Evolutionary conservation across 2,888 invertebrate genomes (phyloP).

Genomic region (Caenorhabditis doughertyi): DNA sequence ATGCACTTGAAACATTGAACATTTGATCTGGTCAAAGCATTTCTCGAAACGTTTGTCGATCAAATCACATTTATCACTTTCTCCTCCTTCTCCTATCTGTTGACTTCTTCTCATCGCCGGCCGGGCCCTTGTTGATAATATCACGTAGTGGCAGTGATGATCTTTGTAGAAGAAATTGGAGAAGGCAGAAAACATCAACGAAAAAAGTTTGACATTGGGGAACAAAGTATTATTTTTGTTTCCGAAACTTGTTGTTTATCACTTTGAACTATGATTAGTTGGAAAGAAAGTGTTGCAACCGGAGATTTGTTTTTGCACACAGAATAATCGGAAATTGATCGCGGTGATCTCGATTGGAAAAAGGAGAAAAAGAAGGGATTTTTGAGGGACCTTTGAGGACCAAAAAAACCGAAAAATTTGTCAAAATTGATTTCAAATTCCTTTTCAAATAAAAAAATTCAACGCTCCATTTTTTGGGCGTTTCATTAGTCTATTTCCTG

Average conservation of each 20-base stretch:
- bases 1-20: slow-evolving; percentile 14
- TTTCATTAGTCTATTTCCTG: too few species aligned
- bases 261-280: slow-evolving; percentile 26
- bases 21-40: slow-evolving; percentile 17
- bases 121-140: background rate
- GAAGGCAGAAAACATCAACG: background rate
- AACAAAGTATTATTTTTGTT: slow-evolving; percentile 8
- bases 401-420: too few species aligned
- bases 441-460: too few species aligned
- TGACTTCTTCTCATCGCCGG: slow-evolving; percentile 22
- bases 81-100: slow-evolving; percentile 26
- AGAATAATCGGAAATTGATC: background rate
- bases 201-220: background rate
- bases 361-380: too few species aligned
- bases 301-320: background rate
- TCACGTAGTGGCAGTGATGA: slow-evolving; percentile 21
- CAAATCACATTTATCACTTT: slow-evolving; percentile 28
- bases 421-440: too few species aligned
- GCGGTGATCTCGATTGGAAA: background rate
- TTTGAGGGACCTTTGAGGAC: too few species aligned
- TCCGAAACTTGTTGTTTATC: slow-evolving; percentile 9
- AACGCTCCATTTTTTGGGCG: too few species aligned
- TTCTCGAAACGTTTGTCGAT: slow-evolving; percentile 1
- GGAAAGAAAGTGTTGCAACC: background rate
- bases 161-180: slow-evolving; percentile 2